Base-by-base conservation (phyloP, 2,888 invertebrate genomes). In the Metallyticus violacea region DNA sequence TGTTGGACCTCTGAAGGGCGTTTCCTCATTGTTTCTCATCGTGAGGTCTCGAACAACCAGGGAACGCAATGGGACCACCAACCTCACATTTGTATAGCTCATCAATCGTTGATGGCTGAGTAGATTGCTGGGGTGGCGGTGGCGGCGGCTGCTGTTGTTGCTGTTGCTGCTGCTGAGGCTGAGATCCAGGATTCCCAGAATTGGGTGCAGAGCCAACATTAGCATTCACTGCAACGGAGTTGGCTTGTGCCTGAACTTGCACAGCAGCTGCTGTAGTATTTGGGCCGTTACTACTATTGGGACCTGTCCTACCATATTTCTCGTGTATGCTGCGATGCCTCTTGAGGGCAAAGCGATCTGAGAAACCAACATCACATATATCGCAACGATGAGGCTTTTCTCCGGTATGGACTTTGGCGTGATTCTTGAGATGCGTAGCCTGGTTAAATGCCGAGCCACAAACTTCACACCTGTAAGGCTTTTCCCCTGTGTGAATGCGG, bases 381-480 rank as follows among this genome's bases (percentile, higher is more conserved):
- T 96, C 96, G 91, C 96, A 96, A 90, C 96, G 96, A 91, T 96
- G 96, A 0, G 96, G 96, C 90, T 96, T 96, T 92, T 96, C 96
- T 2, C 96, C 96, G 0, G 96, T 96, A 91, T 96, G 96, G 87
- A 96, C 94, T 92, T 97, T 97, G 85, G 97, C 97, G 90, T 97
- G 97, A 91, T 97, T 97, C 91, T 97, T 97, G 87, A 97, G 93
- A 92, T 97, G 97, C 30, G 97, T 97, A 29, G 97, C 97, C 92
- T 97, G 97, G 91, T 97, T 97, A 91, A 97, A 97, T 86, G 97
- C 97, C 28, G 96, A 97, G n/a, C 97, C 97, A 91, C 97, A 97
- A 86, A 96, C 96, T 89, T 96, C 96, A 91, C 97, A 97, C 91
- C 97, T 89, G 91, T 97, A 97, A 0, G 97, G 97, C 91, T 97